Evolutionary conservation across 2,113 vertebrate genomes (phyloP), one percentile per base, ranked within the genome.

Genomic region (Pampusana beccarii): DNA sequence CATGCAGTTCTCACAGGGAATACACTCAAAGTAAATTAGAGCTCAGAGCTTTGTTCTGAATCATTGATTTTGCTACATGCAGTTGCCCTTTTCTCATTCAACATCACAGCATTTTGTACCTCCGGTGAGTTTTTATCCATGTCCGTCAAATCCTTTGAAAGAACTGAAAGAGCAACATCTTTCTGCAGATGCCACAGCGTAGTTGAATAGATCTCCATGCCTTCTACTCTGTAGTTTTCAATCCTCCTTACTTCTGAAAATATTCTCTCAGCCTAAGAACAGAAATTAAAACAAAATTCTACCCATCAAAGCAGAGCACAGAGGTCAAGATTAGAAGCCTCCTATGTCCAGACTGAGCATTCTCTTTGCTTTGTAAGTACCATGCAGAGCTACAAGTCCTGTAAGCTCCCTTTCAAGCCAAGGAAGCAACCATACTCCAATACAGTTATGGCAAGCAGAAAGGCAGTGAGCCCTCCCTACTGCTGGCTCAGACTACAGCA

Each of bases 121-220:
- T 99, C 99, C 9, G 99, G 99, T 60, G 99, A 99, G 97, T 99
- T 99, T 98, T 99, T 99, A 98, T 99, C 99, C 99, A 99, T 99
- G 95, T 99, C 99, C 0, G 99, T 99, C 96, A 99, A 98, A 96
- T 99, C 99, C 98, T 99, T 99, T 25, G 99, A 99, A 79, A 99
- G 98, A 16, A 99, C 99, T 1, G 99, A 99, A 88, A 99, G 98
- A 1, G 99, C 99, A 46, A 99, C 99, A 58, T 99, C 99, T 66
- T 99, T 99, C 95, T 99, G 99, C 88, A 99, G 98, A 93, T 99
- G 99, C 99, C 99, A 99, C 75, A 99, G 98, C 0, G 99, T 99
- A 19, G 99, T 99, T 1, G 99, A 99, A 67, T 99, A 99, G 85
- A 99, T 99, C 97, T 99, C 99, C 99, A 99, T 99, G 70, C 99